These are phyloP conservation scores for Saturnia japonica DNA, from an alignment of 2,888 invertebrate genomes.

Conservation along the genomic window DNA sequence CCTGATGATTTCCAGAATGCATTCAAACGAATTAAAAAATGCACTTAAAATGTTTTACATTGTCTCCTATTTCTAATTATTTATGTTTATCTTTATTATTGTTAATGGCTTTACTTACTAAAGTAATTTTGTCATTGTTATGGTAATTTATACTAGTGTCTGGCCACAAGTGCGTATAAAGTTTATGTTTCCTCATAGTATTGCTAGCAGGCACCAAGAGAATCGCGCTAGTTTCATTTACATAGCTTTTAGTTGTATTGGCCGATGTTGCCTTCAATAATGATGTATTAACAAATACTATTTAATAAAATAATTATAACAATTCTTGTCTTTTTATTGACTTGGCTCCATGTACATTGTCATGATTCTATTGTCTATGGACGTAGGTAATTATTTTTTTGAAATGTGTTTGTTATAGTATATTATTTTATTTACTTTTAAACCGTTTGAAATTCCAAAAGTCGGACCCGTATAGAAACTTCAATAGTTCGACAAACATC, in stretches of 20 bases:
- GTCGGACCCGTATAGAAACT: too few species aligned
- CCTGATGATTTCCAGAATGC: not conserved
- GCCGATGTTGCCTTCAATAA: slow-evolving; percentile 57
- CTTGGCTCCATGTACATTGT: slow-evolving; percentile 1
- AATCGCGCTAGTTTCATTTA: slow-evolving; percentile 51
- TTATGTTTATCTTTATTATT: slow-evolving; percentile 5
- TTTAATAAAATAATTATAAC: slow-evolving; percentile 50
- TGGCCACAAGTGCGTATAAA: slow-evolving; percentile 10
- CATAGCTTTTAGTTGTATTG: slow-evolving; percentile 61
- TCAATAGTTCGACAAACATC: too few species aligned
- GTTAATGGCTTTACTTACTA: slow-evolving; percentile 20
- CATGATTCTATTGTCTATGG: too few species aligned
- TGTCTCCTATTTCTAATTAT: slow-evolving; percentile 16
- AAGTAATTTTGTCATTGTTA: slow-evolving; percentile 10
- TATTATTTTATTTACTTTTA: too few species aligned
- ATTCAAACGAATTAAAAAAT: not conserved
- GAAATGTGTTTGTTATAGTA: too few species aligned
- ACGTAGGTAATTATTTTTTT: too few species aligned
- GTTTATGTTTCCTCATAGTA: slow-evolving; percentile 42
- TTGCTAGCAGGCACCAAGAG: slow-evolving; percentile 52
- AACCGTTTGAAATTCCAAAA: too few species aligned
- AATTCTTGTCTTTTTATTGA: slow-evolving; percentile 27
- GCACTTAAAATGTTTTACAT: not conserved
- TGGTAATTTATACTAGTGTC: not conserved
- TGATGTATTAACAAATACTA: slow-evolving; percentile 65